These are phyloP conservation scores for Hapalemur alaotrensis DNA, from an alignment of 2,797 vertebrate species.

Conservation along the genomic window DNA sequence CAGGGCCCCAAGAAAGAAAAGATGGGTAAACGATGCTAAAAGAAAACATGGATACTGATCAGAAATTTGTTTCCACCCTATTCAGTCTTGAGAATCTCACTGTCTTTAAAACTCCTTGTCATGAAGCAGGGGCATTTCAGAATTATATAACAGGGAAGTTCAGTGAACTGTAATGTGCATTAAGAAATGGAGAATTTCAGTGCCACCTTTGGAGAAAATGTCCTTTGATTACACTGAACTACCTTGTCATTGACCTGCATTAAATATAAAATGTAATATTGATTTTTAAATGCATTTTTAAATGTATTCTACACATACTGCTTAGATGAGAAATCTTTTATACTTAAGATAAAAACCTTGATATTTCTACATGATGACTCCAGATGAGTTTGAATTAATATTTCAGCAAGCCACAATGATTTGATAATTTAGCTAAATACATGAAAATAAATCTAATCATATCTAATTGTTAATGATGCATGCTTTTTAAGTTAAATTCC, in stretches of 20 bases:
- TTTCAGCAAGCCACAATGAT: not conserved
- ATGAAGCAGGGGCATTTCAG: not conserved
- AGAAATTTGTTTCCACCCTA: not conserved
- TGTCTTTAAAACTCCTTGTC: slow-evolving; percentile 28
- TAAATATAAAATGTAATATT: slow-evolving; percentile 65
- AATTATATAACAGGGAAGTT: slow-evolving; percentile 50
- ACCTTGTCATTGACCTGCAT: slow-evolving; percentile 42
- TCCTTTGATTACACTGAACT: slow-evolving; percentile 37
- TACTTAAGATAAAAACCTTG: not conserved
- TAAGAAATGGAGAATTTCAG: slow-evolving; percentile 41
- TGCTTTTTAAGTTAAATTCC: not conserved
- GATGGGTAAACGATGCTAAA: not conserved
- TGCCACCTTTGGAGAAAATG: slow-evolving; percentile 10
- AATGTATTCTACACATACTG: slow-evolving; percentile 22
- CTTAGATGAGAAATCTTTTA: slow-evolving; percentile 29
- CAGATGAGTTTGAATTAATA: slow-evolving; percentile 3
- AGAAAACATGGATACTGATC: not conserved
- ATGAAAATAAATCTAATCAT: not conserved
- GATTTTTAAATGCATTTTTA: slow-evolving; percentile 67
- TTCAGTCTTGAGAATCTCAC: slow-evolving; percentile 22
- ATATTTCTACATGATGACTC: not conserved
- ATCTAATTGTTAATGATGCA: not conserved
- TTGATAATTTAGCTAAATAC: not conserved
- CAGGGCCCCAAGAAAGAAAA: not conserved
- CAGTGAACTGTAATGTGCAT: slow-evolving; percentile 52